Percentiles rank a stretch among this genome's conserved stretches.
phyloP scores from a whole-genome alignment of 2,113 vertebrate genomes.

The Trematomus loennbergii region DNA sequence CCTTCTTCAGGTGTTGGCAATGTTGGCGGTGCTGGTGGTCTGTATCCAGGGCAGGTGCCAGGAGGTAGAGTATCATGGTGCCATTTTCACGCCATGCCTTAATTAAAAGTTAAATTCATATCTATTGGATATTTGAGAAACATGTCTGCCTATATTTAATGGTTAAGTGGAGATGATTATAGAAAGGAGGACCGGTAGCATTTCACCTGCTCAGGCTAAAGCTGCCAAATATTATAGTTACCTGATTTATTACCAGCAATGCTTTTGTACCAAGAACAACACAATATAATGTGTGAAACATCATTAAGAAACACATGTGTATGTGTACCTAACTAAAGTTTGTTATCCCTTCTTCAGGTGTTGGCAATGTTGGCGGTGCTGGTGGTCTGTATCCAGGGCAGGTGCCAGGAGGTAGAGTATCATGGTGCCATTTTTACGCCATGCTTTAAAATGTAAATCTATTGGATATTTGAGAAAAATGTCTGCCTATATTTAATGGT shows the following conservation, averaged over 20 bases:
- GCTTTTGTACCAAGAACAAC: not conserved
- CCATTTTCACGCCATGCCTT: not conserved
- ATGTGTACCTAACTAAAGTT: no score
- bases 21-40: not conserved
- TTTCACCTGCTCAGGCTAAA: constrained; percentile 85
- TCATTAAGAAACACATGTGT: no score
- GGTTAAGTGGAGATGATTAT: no score
- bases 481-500: no score
- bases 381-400: constrained; percentile 7
- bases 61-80: not conserved
- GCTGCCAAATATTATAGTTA: constrained; percentile 86
- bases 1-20: not conserved
- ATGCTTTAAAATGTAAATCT: no score
- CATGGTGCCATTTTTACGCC: not conserved
- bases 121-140: no score
- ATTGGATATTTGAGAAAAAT: no score
- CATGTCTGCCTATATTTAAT: no score
- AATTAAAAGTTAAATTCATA: no score
- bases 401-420: not conserved
- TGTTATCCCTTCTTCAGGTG: not conserved
- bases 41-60: constrained; percentile 7
- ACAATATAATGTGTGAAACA: not conserved
- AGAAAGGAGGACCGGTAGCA: constrained; percentile 65
- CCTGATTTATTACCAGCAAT: not conserved
- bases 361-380: not conserved